Percentiles rank a stretch among this genome's conserved stretches.
These are phyloP conservation scores for Nicator chloris DNA, from an alignment of 2,113 vertebrate species.

Conservation along the genomic window DNA sequence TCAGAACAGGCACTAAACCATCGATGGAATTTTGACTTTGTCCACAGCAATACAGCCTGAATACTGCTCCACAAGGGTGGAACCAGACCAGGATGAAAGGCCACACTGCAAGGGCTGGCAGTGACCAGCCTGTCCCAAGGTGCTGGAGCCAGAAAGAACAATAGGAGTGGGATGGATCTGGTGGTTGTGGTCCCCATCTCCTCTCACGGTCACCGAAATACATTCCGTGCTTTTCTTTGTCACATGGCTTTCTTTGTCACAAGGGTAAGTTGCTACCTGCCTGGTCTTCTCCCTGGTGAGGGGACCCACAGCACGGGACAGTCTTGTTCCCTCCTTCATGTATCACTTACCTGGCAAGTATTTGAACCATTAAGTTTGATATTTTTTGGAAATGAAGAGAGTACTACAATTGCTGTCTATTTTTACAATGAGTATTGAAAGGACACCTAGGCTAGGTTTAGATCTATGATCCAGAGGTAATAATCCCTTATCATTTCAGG, in stretches of 20 bases:
- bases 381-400: background rate
- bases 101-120: fast-evolving
- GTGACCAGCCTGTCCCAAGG: background rate
- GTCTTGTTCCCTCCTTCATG: background rate
- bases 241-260: background rate
- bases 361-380: background rate
- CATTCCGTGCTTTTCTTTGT: background rate
- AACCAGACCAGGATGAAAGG: background rate
- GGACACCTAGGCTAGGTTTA: background rate
- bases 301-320: background rate
- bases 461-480: background rate
- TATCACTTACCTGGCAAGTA: background rate
- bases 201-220: fast-evolving
- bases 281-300: background rate
- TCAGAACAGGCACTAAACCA: background rate
- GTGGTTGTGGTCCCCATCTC: fast-evolving
- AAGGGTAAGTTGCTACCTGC: background rate
- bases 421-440: background rate
- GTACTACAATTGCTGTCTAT: background rate
- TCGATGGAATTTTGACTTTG: background rate
- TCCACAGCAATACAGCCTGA: background rate
- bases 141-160: background rate
- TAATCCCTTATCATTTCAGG: background rate
- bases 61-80: background rate
- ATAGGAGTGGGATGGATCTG: fast-evolving